Base-by-base conservation (phyloP, 2,888 invertebrate genomes). In the Drosophila meridiana region DNA sequence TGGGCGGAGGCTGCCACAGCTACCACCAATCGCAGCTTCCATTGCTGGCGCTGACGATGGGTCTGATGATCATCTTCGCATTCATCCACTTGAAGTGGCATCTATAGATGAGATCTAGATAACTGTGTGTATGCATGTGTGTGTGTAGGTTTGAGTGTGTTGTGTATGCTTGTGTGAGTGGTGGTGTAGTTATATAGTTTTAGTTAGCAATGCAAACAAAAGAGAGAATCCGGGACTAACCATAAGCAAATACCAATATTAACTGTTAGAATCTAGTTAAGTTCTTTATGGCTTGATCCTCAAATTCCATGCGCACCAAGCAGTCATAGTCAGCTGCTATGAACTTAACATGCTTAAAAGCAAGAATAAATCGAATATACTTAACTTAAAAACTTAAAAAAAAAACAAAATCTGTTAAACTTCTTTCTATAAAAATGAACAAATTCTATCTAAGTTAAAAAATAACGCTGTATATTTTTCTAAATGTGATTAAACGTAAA, bases 181-280 rank as follows among this genome's bases (percentile, higher is more conserved):
- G 56, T 28, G 67, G 55, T 82, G 75, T 74, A 53, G 63, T 71
- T 77, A 68, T 73, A 34, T 87, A 90, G 82, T 70, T 69, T 78
- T 84, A 87, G 90, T 85, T 90, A 89, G 90, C 61, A 68, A 80
- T 84, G 76, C 68, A 73, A 90, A 75, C 71, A 76, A 53, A 77
- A 78, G 78, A 87, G 88, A 87, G 89, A 90, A 76, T 65, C 75
- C 73, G 71, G 87, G 86, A 90, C 90, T 88, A 88, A 90, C 90
- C 87, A 62, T 28, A 56, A 56, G 56, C n/a, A 71, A 62, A 71
- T 48, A 73, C 65, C 69, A 73, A 76, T 69, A 68, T 68, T 85
- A 83, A 80, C 69, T 57, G 67, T 66, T 85, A 87, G 67, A 42
- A 62, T 61, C 63, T 73, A 83, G 67, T 69, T 56, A 80, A 68